Base-by-base conservation (phyloP, 1,140 invertebrate genomes). In the Liolophura sinensis region DNA sequence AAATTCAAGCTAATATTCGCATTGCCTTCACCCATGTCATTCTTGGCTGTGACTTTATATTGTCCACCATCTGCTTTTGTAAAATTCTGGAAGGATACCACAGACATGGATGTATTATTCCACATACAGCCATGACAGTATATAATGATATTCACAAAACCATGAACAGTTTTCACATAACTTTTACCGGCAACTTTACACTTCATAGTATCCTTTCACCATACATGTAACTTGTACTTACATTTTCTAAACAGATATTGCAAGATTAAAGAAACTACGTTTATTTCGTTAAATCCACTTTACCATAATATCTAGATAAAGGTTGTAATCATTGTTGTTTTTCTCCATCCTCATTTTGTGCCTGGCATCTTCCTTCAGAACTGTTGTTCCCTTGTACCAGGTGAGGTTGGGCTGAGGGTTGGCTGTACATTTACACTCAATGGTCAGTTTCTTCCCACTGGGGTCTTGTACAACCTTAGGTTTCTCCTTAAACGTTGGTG, bases 1-100 rank as follows among this genome's bases (percentile, higher is more conserved):
- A 83, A 63, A 61, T 98, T 98, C 81, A 99, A 90, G 83, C 97
- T 98, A 85, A 98, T 98, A 76, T 94, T 98, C 72, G 96, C 96
- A 73, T 94, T 93, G 78, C 97, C 95, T 89, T 98, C 96, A 79
- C 96, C 96, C 88, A 92, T 92, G 82, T 94, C 95, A 86, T 98
- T 99, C 87, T 95, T 97, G 72, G 96, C 96, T 85, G 93, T 95
- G 77, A 99, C 94, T 87, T 96, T 96, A 87, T 99, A 99, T 68
- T 96, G 90, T 78, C 96, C 96, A 70, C 94, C 94, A 86, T 98
- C 96, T 47, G 90, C 91, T 89, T 96, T 94, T 84, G 95, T 91
- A 76, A 98, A 78, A 64, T 73, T 78, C 81, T 83, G 67, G 27
- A 75, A 68, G 59, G 18, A 68, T 57, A n/a, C 66, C 46, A 65